A percentile compares a stretch with the other conserved stretches of the same genome.
These are phyloP conservation scores for Hypena proboscidalis DNA, from an alignment of 2,888 invertebrate species.

Conservation along the genomic window DNA sequence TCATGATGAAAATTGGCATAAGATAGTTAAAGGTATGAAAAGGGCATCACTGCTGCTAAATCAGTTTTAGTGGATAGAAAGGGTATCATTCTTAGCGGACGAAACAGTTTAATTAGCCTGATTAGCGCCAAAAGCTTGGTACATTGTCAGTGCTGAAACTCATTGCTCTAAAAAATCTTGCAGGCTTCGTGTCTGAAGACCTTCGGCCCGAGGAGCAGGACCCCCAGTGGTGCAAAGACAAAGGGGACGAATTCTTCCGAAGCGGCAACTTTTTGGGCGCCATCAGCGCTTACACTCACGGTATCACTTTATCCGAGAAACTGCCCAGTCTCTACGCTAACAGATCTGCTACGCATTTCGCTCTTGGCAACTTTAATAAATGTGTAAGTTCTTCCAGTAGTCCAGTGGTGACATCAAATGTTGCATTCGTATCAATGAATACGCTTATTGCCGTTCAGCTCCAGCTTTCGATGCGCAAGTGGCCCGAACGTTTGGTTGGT, in stretches of 20 bases:
- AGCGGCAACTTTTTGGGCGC: conserved; percentile 91
- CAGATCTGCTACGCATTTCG: conserved; percentile 92
- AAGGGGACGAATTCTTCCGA: conserved; percentile 92
- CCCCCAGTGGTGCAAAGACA: conserved; percentile 92
- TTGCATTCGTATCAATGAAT: background rate
- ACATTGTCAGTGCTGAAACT: no score
- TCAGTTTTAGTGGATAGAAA: no score
- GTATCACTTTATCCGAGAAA: conserved; percentile 89
- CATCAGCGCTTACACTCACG: conserved; percentile 92
- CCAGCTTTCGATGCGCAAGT: background rate
- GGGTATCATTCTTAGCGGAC: no score
- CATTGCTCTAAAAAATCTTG: no score
- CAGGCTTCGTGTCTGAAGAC: conserved; percentile 90
- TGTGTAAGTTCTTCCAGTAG: conserved; percentile 71
- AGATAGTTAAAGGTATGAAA: no score
- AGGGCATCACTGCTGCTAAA: no score
- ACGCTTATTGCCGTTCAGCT: conserved; percentile 2
- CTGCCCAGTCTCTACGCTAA: conserved; percentile 90
- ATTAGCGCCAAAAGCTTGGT: no score
- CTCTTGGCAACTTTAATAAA: conserved; percentile 90
- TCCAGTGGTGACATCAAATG: no score
- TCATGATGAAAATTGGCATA: no score
- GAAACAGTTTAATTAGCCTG: no score
- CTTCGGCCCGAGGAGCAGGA: conserved; percentile 92
- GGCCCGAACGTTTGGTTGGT: no score